Base-by-base conservation (phyloP, 2,797 vertebrate genomes). In the Parambassis ranga region DNA sequence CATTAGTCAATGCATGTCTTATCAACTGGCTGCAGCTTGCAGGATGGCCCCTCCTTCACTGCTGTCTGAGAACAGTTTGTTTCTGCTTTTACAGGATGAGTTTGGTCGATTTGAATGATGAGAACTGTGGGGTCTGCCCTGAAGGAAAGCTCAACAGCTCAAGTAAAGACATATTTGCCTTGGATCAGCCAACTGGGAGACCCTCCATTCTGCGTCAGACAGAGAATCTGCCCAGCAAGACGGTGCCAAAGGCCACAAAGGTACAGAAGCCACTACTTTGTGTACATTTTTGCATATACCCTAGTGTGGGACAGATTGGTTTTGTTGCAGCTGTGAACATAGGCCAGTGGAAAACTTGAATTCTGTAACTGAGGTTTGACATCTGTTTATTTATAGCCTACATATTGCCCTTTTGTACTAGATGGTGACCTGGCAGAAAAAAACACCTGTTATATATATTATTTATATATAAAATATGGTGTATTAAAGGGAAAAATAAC, bases 121-220 rank as follows among this genome's bases (percentile, higher is more conserved):
- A 96, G 83, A 96, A 94, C 68, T 37, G 76, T 48, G 83, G 68
- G 4, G 79, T 89, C 43, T 88, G 86, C 62, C 82, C 81, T 31
- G 75, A 65, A 65, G 69, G 65, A 75, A 91, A 91, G 62, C 74
- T 76, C 47, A 61, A 75, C 68, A 73, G 14, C 18, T 68, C 62
- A 0, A 68, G 33, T 37, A 67, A 62, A 6, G 93, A 96, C 84
- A 93, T 94, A 82, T 94, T 96, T 19, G 68, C 53, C 0, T 75
- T 89, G 3, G 91, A 89, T 1, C 94, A 93, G 82, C 89, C 87
- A 4, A 93, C 94, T 1, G 94, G 95, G 48, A 94, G 93, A 59
- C 85, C 93, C 0, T 96, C 96, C 0, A 95, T 96, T 65, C 90
- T 98, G 20, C 91, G 95, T 1, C 96, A 98, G 84, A 93, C 93